Evolutionary conservation across 2,888 invertebrate genomes (phyloP).

Genomic region (Eupithecia dodoneata): DNA sequence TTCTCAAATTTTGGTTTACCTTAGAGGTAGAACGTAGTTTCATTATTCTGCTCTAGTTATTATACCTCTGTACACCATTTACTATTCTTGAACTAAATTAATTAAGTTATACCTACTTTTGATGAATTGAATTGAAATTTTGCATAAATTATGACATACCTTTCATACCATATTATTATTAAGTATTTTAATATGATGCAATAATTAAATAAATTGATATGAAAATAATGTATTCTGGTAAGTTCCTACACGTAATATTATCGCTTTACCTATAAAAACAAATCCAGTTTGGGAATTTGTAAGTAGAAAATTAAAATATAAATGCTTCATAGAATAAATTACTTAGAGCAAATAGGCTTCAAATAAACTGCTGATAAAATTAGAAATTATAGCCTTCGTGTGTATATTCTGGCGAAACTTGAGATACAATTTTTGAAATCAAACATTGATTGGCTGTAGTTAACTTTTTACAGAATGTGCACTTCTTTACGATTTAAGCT

Average conservation of each 20-base stretch:
- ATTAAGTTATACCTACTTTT: too few relatives aligned
- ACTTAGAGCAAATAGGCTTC: background rate
- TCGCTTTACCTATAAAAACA: background rate
- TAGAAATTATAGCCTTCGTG: background rate
- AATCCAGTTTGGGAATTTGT: background rate
- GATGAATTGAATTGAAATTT: too few relatives aligned
- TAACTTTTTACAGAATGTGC: too few relatives aligned
- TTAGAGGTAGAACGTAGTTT: background rate
- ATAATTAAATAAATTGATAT: too few relatives aligned
- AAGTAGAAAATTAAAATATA: background rate
- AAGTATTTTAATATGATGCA: too few relatives aligned
- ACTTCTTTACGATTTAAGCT: too few relatives aligned
- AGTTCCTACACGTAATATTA: background rate
- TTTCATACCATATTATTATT: too few relatives aligned
- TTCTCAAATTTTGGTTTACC: background rate
- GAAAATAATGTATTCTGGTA: background rate
- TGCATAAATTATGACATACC: too few relatives aligned
- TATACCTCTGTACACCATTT: background rate
- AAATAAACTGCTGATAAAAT: background rate
- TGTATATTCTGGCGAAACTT: too few relatives aligned
- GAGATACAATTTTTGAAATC: too few relatives aligned
- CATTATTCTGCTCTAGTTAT: background rate
- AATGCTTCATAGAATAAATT: background rate
- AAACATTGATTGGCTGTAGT: too few relatives aligned
- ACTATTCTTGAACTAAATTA: too few relatives aligned